Evolutionary conservation across 1,140 invertebrate species (phyloP).

Genomic region (Gonatopus flavifemur): DNA sequence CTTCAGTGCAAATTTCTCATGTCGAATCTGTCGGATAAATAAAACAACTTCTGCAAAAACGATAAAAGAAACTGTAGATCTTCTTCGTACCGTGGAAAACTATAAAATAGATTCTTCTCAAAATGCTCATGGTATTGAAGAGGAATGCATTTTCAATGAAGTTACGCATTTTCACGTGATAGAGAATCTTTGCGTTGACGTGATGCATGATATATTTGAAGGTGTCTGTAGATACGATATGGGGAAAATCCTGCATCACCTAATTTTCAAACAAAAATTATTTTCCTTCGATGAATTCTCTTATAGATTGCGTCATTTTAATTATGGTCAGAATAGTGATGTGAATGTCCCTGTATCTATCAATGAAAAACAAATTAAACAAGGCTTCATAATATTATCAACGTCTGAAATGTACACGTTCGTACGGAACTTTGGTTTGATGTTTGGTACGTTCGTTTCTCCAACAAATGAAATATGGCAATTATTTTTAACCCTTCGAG

Average conservation of each 20-base stretch:
- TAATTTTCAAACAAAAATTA: constrained; percentile 10
- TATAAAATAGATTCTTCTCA: neutral
- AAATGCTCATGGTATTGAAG: neutral
- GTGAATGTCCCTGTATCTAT: constrained; percentile 3
- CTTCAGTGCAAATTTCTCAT: neutral
- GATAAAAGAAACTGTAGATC: neutral
- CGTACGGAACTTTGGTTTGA: constrained; percentile 6
- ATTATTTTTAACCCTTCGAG: constrained; percentile 8
- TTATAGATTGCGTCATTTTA: constrained; percentile 2
- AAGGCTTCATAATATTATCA: constrained; percentile 9
- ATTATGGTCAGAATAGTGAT: neutral
- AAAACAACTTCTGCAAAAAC: neutral
- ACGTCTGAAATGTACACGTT: constrained; percentile 17
- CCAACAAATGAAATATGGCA: constrained; percentile 5
- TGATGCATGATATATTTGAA: constrained; percentile 10
- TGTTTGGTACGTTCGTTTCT: constrained; percentile 11
- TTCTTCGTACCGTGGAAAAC: neutral
- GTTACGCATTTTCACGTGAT: constrained; percentile 1
- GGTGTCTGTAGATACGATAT: no score
- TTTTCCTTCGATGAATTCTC: constrained; percentile 15
- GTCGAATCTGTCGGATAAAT: neutral
- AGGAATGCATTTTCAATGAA: constrained; percentile 5
- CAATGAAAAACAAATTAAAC: neutral
- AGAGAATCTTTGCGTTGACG: constrained; percentile 4
- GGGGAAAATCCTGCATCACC: constrained; percentile 4